Percentiles rank a stretch among this genome's conserved stretches.
These are phyloP conservation scores for Benthosema pterotum DNA, from an alignment of 2,797 vertebrate genomes.

Conservation along the genomic window DNA sequence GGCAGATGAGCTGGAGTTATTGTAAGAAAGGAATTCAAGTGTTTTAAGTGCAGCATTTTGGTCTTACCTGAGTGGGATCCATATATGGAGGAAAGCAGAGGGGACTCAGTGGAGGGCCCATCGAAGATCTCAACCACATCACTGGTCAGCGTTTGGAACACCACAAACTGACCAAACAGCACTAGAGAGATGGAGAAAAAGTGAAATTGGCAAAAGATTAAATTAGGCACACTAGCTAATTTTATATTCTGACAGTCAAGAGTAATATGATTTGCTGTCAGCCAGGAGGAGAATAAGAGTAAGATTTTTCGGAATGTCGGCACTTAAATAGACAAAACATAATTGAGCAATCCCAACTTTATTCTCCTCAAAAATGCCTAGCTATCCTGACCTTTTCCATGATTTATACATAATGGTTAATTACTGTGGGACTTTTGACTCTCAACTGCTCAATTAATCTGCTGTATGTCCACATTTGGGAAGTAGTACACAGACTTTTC, in stretches of 20 bases:
- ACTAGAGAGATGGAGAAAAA: conserved; percentile 71
- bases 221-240: background rate
- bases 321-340: no score
- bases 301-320: no score
- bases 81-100: conserved; percentile 92
- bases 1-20: background rate
- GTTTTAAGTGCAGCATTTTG: background rate
- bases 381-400: no score
- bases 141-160: conserved; percentile 92
- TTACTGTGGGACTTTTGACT: no score
- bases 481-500: no score
- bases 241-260: background rate
- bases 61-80: conserved; percentile 95
- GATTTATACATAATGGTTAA: no score
- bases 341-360: no score
- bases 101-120: conserved; percentile 87
- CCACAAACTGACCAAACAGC: conserved; percentile 98
- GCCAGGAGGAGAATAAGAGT: background rate
- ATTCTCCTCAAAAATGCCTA: no score
- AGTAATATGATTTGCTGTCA: background rate
- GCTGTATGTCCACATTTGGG: no score
- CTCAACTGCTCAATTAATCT: no score
- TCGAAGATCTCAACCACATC: conserved; percentile 96
- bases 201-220: background rate
- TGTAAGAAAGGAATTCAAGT: background rate